Evolutionary conservation across 2,888 invertebrate species (phyloP), one percentile per base, ranked within the genome.

Genomic region (Pyralis farinalis): DNA sequence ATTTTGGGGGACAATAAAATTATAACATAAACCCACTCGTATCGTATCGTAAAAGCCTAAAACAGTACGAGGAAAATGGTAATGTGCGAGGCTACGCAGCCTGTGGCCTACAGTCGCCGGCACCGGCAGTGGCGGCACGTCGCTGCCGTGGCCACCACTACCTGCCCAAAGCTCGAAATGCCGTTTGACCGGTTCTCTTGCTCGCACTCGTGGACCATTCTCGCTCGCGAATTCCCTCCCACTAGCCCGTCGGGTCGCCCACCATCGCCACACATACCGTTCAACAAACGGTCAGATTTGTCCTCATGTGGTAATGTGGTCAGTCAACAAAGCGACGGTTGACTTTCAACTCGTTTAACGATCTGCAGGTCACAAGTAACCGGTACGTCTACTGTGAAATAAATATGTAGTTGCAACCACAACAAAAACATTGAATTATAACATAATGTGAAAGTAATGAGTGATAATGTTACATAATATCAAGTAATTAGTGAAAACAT

Each of bases 151-250:
- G 12, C 31, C 31, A 6, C 7, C 12, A 10, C 67, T 76, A 75
- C 69, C 67, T 58, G 63, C 47, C 57, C 60, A 49, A 59, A 61
- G 66, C 55, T 57, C 63, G 59, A 72, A 81, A 84, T 83, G 81
- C 71, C 50, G 86, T 79, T 68, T 69, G 77, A 86, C 86, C 81
- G 85, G 85, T 86, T 82, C 73, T 74, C 78, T 69, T 63, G 68
- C 82, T 80, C 76, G 69, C 76, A 77, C 76, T 72, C 59, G 62
- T 66, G 56, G 61, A 63, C 62, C 58, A 59, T 59, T 63, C 62
- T 64, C 53, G 86, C 62, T 64, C 52, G 86, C 87, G 75, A 87
- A 85, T 80, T 81, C 72, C 71, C 78, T 76, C 73, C 75, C 71
- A 80, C 77, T 68, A 67, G 71, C 71, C 71, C 73, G 74, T 81